These are phyloP conservation scores for Leucosticte australis DNA, from an alignment of 2,113 vertebrate genomes.

Conservation along the genomic window DNA sequence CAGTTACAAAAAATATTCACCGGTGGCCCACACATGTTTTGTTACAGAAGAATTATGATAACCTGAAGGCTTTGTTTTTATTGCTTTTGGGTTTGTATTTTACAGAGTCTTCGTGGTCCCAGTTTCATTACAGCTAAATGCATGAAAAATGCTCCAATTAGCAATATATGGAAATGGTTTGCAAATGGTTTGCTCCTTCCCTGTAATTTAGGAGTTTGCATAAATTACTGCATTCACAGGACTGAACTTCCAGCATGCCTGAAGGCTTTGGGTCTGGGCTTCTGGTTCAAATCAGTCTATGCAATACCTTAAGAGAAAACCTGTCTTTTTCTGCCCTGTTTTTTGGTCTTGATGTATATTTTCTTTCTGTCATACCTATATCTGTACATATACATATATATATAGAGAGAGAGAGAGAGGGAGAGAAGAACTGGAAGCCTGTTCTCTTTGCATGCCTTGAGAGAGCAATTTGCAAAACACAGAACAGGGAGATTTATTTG, in stretches of 20 bases:
- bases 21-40: neutral
- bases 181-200: neutral
- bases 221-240: neutral
- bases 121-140: neutral
- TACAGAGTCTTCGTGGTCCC: neutral
- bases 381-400: neutral
- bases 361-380: neutral
- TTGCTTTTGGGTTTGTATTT: neutral
- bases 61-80: neutral
- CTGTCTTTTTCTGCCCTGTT: neutral
- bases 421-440: neutral
- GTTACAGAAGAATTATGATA: neutral
- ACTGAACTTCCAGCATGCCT: neutral
- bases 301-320: neutral
- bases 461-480: slow-evolving; percentile 19
- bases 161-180: neutral
- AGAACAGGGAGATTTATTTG: slow-evolving; percentile 21
- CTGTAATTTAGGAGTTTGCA: neutral
- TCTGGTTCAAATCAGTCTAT: neutral
- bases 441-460: neutral
- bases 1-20: neutral
- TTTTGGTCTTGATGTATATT: neutral
- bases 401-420: neutral
- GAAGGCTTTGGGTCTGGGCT: neutral
- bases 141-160: neutral